Percentiles rank a stretch among this genome's conserved stretches.
phyloP scores from a whole-genome alignment of 1,140 invertebrate genomes.

The Trachelipus rathkii region DNA sequence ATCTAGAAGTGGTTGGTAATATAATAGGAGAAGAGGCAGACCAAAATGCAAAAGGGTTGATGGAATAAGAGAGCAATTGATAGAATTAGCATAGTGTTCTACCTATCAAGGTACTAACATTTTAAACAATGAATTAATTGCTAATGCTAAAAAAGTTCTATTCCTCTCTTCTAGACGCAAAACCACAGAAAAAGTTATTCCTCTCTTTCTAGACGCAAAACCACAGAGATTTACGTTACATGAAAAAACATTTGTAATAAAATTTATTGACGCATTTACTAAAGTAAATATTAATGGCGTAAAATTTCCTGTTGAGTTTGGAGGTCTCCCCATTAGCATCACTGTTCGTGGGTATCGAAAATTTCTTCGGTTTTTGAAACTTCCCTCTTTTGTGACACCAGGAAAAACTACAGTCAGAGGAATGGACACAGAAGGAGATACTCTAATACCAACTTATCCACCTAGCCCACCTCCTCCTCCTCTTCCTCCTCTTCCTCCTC shows the following conservation, averaged over 20 bases:
- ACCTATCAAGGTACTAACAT: too few relatives aligned
- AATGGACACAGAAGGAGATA: constrained; percentile 44
- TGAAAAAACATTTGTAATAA: constrained; percentile 66
- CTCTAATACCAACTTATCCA: constrained; percentile 10
- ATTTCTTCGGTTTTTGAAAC: constrained; percentile 73
- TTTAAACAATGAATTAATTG: constrained; percentile 71
- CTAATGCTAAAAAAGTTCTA: constrained; percentile 70
- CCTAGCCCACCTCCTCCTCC: background rate
- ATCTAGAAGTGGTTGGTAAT: constrained; percentile 74
- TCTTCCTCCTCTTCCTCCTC: background rate
- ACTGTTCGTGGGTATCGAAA: constrained; percentile 72
- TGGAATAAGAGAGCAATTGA: too few relatives aligned
- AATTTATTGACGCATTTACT: constrained; percentile 70
- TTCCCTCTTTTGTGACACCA: constrained; percentile 65
- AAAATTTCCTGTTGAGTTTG: constrained; percentile 74
- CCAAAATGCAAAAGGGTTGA: too few relatives aligned
- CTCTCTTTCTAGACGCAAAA: constrained; percentile 79
- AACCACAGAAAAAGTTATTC: constrained; percentile 73
- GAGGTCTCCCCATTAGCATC: constrained; percentile 83
- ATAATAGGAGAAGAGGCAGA: too few relatives aligned
- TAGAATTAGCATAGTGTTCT: too few relatives aligned
- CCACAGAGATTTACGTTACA: constrained; percentile 69
- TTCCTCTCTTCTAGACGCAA: constrained; percentile 77
- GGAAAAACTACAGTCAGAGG: constrained; percentile 46
- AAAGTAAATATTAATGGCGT: constrained; percentile 77